Base-by-base conservation (phyloP, 2,888 invertebrate genomes). In the Hofmannophila pseudospretella region DNA sequence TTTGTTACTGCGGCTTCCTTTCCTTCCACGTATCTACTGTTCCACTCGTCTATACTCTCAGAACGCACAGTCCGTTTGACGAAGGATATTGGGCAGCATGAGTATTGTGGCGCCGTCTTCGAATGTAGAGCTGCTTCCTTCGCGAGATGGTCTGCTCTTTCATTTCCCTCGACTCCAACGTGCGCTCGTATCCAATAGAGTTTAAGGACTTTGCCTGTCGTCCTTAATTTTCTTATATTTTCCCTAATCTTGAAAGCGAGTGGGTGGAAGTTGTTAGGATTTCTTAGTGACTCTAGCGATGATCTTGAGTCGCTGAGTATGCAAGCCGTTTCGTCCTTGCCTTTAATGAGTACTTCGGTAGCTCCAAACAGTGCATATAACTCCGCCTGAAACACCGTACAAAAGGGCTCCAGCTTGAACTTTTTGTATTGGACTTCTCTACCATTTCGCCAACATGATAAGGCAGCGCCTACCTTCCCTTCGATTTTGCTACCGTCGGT, bases 121-220 rank as follows among this genome's bases (percentile, higher is more conserved):
- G 1, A 1, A 2, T 23, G 34, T 34, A 19, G 26, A 1, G 31
- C 32, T 8, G 39, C 27, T 8, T 23, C 9, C 19, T 45, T 45
- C 0, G 49, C 48, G 0, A 39, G 32, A 3, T 20, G 8, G 11
- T 49, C 45, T 0, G 48, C 48, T 0, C 41, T 8, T 9, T 44
- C 48, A 7, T 45, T 45, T 0, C 42, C 45, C 7, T 22, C 36
- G 7, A 40, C 1, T 1, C 42, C 44, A 0, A 26, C 43, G 19
- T 46, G 49, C 0, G 40, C 46, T n/a, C 36, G 41, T 0, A 50
- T 31, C 50, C 49, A 47, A 29, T 32, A 39, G 2, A 51, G 16
- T 0, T 19, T 0, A 0, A 38, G 2, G 7, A 1, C 13, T 34
- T 32, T 31, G 1, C 28, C 22, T 1, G 2, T 3, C 10, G 12